phyloP scores from a whole-genome alignment of 2,797 vertebrate species.

The Aselliscus stoliczkanus region DNA sequence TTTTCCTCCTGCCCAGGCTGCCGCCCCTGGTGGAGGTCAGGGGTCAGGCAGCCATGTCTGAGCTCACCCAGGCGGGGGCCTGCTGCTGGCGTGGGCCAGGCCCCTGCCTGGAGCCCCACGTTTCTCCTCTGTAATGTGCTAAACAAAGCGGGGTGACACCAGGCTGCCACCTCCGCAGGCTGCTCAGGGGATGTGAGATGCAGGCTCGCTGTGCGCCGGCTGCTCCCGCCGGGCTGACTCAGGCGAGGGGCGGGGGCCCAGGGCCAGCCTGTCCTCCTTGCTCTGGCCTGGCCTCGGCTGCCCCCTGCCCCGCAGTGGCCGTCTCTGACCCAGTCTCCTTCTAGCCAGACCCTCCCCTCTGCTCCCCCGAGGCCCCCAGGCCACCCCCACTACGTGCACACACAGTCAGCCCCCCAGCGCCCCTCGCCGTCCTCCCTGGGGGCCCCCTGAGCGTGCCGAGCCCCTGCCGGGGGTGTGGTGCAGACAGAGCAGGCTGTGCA shows the following conservation, averaged over 20 bases:
- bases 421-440: not conserved
- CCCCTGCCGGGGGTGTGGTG: too few relatives aligned
- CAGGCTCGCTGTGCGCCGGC: not conserved
- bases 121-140: not conserved
- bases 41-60: not conserved
- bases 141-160: not conserved
- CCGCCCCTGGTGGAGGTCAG: not conserved
- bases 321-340: not conserved
- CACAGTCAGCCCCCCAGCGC: not conserved
- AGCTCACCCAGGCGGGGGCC: not conserved
- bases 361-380: not conserved
- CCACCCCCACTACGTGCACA: accelerated
- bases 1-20: not conserved
- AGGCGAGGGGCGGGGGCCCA: not conserved
- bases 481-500: not conserved
- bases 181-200: accelerated
- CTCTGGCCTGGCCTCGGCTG: not conserved
- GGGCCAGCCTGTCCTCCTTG: not conserved
- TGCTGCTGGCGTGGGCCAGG: accelerated
- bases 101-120: not conserved
- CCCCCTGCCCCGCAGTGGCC: accelerated
- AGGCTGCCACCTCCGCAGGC: too few relatives aligned
- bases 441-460: too few relatives aligned
- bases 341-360: not conserved
- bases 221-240: not conserved